A percentile compares a stretch with the other conserved stretches of the same genome.
These are phyloP conservation scores for Sterrhoptilus dennistouni DNA, from an alignment of 2,113 vertebrate genomes.

Conservation along the genomic window DNA sequence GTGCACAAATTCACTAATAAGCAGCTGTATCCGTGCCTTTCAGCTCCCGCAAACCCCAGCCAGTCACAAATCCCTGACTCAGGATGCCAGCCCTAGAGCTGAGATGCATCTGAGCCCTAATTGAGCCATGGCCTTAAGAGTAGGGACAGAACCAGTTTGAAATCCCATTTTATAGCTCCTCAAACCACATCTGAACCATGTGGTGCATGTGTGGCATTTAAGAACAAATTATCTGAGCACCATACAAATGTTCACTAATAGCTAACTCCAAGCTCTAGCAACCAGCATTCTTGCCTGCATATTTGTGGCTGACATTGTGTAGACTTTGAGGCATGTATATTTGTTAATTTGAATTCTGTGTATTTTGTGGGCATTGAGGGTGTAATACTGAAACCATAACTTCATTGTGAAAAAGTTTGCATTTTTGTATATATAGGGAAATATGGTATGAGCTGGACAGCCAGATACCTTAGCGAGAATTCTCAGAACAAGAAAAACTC, in stretches of 20 bases:
- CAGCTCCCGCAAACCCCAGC: neutral
- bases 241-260: slow-evolving; percentile 43
- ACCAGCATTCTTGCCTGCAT: slow-evolving; percentile 30
- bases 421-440: neutral
- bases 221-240: slow-evolving; percentile 35
- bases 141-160: slow-evolving; percentile 5
- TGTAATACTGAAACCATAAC: slow-evolving; percentile 2
- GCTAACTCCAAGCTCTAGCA: neutral
- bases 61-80: slow-evolving; percentile 7
- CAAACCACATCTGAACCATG: slow-evolving; percentile 53
- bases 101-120: neutral
- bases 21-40: slow-evolving; percentile 19
- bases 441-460: neutral
- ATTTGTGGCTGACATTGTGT: slow-evolving; percentile 57
- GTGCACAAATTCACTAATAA: slow-evolving; percentile 58
- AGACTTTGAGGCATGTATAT: slow-evolving; percentile 34
- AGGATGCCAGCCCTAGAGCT: neutral
- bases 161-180: slow-evolving; percentile 41
- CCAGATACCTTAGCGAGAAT: neutral
- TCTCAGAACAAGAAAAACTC: neutral
- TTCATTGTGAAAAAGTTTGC: slow-evolving; percentile 4
- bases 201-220: neutral
- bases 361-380: slow-evolving; percentile 55
- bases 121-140: neutral
- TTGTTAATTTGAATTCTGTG: slow-evolving; percentile 56